phyloP scores from a whole-genome alignment of 2,888 invertebrate species.

The Eilema caniola region DNA sequence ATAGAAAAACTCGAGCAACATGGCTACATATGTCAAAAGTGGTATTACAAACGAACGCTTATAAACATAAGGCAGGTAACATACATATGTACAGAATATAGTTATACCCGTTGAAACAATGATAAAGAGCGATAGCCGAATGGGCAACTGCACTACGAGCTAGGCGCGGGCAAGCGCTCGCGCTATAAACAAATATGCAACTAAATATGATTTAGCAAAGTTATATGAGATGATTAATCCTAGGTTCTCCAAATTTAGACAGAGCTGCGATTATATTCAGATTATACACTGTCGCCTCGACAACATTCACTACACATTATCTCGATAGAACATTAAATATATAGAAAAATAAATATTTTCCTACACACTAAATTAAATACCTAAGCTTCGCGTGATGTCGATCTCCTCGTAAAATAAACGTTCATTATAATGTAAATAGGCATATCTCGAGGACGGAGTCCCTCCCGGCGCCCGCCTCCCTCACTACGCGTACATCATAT shows the following conservation, averaged over 20 bases:
- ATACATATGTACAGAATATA: conserved; percentile 82
- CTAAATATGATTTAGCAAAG: conserved; percentile 73
- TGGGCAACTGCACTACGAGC: conserved; percentile 62
- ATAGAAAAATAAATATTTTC: conserved; percentile 87
- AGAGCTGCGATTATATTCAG: conserved; percentile 58
- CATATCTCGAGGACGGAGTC: conserved; percentile 82
- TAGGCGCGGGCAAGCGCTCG: conserved; percentile 48
- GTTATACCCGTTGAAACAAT: conserved; percentile 82
- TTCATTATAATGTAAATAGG: conserved; percentile 79
- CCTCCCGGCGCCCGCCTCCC: conserved; percentile 78
- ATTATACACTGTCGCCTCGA: conserved; percentile 81
- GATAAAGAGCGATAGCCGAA: conserved; percentile 81
- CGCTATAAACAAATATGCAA: conserved; percentile 59
- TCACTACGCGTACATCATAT: conserved; percentile 77
- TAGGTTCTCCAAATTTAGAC: conserved; percentile 66
- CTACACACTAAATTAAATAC: conserved; percentile 85
- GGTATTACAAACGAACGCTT: conserved; percentile 87
- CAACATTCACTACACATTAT: conserved; percentile 86
- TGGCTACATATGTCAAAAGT: conserved; percentile 88
- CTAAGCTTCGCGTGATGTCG: conserved; percentile 85
- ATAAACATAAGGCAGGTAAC: conserved; percentile 85
- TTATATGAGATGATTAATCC: conserved; percentile 72
- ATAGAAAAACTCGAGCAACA: conserved; percentile 80
- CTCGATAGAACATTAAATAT: conserved; percentile 85
- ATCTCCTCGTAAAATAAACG: conserved; percentile 78